These are phyloP conservation scores for Rhagologus leucostigma DNA, from an alignment of 2,113 vertebrate genomes.

Conservation along the genomic window DNA sequence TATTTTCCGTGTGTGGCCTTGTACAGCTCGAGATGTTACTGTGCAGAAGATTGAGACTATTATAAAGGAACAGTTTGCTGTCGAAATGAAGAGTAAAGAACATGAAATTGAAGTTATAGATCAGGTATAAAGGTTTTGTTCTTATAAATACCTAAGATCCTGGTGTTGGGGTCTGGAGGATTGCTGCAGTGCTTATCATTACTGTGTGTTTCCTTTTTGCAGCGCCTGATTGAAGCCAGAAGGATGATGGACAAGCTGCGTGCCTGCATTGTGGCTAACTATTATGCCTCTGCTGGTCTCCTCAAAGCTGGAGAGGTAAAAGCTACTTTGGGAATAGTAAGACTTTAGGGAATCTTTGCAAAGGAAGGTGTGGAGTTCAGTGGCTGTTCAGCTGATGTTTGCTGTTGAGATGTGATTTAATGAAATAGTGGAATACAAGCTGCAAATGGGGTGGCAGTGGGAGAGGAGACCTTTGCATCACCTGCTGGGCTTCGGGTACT, in stretches of 20 bases:
- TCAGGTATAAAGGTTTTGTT: constrained; percentile 78
- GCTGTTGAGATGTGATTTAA: not conserved
- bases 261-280: constrained; percentile 97
- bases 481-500: not conserved
- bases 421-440: not conserved
- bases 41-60: constrained; percentile 95
- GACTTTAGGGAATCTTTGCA: not conserved
- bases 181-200: not conserved
- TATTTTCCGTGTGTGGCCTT: constrained; percentile 7
- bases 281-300: constrained; percentile 90
- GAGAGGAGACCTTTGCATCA: not conserved
- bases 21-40: constrained; percentile 88
- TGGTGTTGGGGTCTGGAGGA: not conserved
- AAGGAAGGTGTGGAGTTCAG: not conserved
- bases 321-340: not conserved
- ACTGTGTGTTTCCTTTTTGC: constrained; percentile 8
- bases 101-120: constrained; percentile 98
- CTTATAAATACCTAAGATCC: not conserved
- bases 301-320: constrained; percentile 89
- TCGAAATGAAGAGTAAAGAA: constrained; percentile 98
- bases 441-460: not conserved
- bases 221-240: constrained; percentile 94
- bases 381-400: not conserved
- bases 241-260: constrained; percentile 99
- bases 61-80: constrained; percentile 92